Evolutionary conservation across 2,797 vertebrate genomes (phyloP), one percentile per base, ranked within the genome.

Genomic region (Poecilia wingei): DNA sequence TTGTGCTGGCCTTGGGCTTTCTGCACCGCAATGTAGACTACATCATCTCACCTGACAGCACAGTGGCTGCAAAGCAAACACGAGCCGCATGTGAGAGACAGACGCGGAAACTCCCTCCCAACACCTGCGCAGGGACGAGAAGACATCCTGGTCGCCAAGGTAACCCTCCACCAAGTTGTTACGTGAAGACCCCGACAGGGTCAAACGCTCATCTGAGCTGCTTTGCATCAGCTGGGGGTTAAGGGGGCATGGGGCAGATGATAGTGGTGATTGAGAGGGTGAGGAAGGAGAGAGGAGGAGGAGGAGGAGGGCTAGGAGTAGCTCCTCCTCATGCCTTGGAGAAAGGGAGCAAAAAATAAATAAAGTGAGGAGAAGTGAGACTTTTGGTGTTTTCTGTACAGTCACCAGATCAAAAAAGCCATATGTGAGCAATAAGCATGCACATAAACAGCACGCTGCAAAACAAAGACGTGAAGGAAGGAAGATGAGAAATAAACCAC

Each of bases 131-230:
- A 82, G 66, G 79, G 36, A 78, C 12, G 16, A 28, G 55, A 79
- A 89, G 87, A 90, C 84, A 88, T 86, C 81, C 84, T 75, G 76
- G 95, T 95, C 89, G 90, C 94, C 92, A 95, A 95, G 92, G 95
- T 90, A 95, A 95, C 93, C 81, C 79, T 76, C 86, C 84, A 78
- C 87, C 84, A 53, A 59, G 79, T 82, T 51, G 80, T 86, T 91
- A 91, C 89, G 86, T 93, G 91, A 94, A 82, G 88, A 91, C 88
- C 88, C 80, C 66, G 72, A 77, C 71, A 41, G 57, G 73, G 51
- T 81, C 51, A 79, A 87, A 76, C 53, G 47, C 79, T 88, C 82
- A 74, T 77, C 79, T 76, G 72, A 86, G 68, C 45, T 46, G 76
- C 74, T 49, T 31, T 72, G 78, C 75, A 75, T 79, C 79, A 57